phyloP scores from a whole-genome alignment of 2,888 invertebrate species.

The Ectemnius continuus region DNA sequence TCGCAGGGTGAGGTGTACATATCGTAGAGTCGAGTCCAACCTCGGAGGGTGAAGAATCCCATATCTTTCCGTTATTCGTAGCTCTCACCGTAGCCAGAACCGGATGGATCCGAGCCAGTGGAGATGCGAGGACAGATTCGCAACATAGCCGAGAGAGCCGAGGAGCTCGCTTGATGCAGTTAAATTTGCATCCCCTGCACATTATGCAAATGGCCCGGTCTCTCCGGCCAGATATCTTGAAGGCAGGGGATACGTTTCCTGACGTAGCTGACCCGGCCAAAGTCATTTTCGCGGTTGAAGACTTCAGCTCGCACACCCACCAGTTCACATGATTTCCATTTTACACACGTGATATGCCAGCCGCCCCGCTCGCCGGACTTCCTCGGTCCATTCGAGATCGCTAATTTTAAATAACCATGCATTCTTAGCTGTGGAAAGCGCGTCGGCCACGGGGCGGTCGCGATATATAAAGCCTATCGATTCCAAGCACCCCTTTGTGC shows the following conservation, averaged over 20 bases:
- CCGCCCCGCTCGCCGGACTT: neutral
- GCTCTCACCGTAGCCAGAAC: too few relatives aligned
- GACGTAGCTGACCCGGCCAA: conserved; percentile 8
- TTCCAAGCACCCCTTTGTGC: conserved; percentile 6
- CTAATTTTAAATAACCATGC: neutral
- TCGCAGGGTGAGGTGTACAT: too few relatives aligned
- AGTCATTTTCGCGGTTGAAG: conserved; percentile 21
- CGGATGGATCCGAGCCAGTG: neutral
- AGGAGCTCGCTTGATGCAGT: conserved; percentile 32
- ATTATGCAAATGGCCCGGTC: conserved; percentile 64
- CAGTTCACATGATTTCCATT: too few relatives aligned
- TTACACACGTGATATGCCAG: too few relatives aligned
- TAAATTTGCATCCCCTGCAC: conserved; percentile 67
- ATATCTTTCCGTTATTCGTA: too few relatives aligned
- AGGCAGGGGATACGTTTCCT: conserved; percentile 6
- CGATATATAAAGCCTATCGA: neutral
- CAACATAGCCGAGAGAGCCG: neutral
- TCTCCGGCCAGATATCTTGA: conserved; percentile 44
- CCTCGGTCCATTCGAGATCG: neutral
- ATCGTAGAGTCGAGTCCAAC: too few relatives aligned
- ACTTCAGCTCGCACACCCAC: neutral
- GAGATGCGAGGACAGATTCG: conserved; percentile 7
- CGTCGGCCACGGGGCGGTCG: too few relatives aligned
- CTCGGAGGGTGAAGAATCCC: too few relatives aligned
- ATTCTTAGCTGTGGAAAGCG: too few relatives aligned